These are phyloP conservation scores for Gymnogyps californianus DNA, from an alignment of 2,113 vertebrate genomes.

Conservation along the genomic window DNA sequence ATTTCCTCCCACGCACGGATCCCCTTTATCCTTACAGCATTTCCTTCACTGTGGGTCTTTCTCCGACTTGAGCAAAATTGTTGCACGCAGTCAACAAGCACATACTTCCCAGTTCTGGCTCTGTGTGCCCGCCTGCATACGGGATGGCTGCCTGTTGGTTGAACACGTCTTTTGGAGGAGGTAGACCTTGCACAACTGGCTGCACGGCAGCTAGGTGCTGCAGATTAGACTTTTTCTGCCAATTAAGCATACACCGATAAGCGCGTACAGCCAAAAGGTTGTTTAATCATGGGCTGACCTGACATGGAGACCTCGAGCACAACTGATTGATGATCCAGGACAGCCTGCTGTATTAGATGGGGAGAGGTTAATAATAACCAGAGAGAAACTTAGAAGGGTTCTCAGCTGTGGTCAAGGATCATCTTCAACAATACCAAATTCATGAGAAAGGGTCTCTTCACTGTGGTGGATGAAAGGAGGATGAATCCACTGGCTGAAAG, in stretches of 20 bases:
- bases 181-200: not conserved
- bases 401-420: not conserved
- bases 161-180: not conserved
- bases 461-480: not conserved
- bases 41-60: not conserved
- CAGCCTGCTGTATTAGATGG: not conserved
- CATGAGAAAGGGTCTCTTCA: not conserved
- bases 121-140: rapidly evolving
- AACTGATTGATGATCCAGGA: not conserved
- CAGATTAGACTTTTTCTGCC: not conserved
- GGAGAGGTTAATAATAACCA: not conserved
- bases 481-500: not conserved
- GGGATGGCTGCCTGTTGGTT: not conserved
- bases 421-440: not conserved
- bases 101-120: not conserved
- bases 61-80: rapidly evolving
- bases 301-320: not conserved
- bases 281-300: not conserved
- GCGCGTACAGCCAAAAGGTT: not conserved
- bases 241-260: not conserved
- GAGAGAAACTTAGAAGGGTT: not conserved
- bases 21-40: not conserved
- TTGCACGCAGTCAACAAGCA: rapidly evolving
- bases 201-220: not conserved
- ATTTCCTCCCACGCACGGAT: not conserved